Evolutionary conservation across 2,888 invertebrate genomes (phyloP), one percentile per base, ranked within the genome.

Genomic region (Drosophila neutralis): DNA sequence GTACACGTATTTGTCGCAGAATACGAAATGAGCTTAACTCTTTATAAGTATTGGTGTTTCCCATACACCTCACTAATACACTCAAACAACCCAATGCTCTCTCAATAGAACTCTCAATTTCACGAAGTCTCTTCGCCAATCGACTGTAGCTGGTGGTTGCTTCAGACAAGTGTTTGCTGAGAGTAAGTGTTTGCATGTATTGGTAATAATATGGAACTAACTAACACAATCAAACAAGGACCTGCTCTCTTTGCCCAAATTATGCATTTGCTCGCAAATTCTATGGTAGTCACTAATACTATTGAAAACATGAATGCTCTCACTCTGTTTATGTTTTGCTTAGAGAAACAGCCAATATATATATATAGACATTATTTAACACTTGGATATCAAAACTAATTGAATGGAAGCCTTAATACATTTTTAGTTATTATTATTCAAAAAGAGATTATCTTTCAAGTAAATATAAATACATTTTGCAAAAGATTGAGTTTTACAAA

Each of bases 261-360:
- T 53, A 24, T 74, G 62, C 33, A 18, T 7, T 21, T 11, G 65
- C 73, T 73, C 33, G 29, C 4, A 33, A 10, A 13, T 67, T 48
- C 27, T 13, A 21, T 27, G 24, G 11, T 2, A 36, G 11, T 27
- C n/a, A 79, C 77, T 11, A 69, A 74, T 31, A 81, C 79, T n/a
- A 61, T 0, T 10, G 3, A n/a, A 35, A 0, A 35, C 27, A 21
- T 8, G 0, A 8, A 15, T 48, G 49, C 69, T 33, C 74, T 81
- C 79, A 62, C 83, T 85, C 80, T 83, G 83, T 84, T 84, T 80
- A 80, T 61, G 61, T 76, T 71, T 73, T 71, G 53, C 8, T 58
- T 65, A 36, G 36, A 36, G 15, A 31, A 10, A 10, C 2, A 0
- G 31, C 31, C 0, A 3, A 29, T 29, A 29, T 29, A 31, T 10